Evolutionary conservation across 1,140 invertebrate species (phyloP).

Genomic region (Propsilocerus akamusi): DNA sequence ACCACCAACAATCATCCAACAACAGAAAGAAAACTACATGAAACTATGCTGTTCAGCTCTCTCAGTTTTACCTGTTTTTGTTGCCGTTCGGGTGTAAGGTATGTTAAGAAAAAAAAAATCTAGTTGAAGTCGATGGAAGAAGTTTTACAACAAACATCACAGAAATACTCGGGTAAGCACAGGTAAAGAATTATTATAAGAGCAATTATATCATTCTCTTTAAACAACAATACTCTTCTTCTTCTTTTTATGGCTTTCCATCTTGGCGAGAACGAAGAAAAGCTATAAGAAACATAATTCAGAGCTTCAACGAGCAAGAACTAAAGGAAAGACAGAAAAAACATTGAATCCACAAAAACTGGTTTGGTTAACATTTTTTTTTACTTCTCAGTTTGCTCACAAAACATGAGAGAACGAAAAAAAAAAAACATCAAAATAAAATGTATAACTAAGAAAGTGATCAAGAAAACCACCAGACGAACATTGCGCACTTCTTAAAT

Average conservation of each 20-base stretch:
- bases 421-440: background rate
- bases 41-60: background rate
- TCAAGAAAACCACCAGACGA: background rate
- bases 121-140: background rate
- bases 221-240: background rate
- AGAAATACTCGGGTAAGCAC: too few species aligned
- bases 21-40: too few species aligned
- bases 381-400: too few species aligned
- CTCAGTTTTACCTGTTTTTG: background rate
- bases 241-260: background rate
- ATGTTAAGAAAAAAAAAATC: background rate
- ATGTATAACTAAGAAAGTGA: background rate
- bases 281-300: background rate
- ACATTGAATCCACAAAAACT: too few species aligned
- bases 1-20: too few species aligned
- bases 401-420: background rate
- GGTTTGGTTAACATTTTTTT: too few species aligned
- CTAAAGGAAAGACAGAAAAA: too few species aligned
- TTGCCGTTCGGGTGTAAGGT: background rate
- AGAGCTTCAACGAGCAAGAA: background rate
- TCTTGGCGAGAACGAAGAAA: background rate
- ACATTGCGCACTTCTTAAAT: too few species aligned
- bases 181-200: conserved; percentile 3
- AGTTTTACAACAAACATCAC: background rate
- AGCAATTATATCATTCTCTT: conserved; percentile 1